Evolutionary conservation across 2,113 vertebrate genomes (phyloP).

Genomic region (Stercorarius parasiticus): DNA sequence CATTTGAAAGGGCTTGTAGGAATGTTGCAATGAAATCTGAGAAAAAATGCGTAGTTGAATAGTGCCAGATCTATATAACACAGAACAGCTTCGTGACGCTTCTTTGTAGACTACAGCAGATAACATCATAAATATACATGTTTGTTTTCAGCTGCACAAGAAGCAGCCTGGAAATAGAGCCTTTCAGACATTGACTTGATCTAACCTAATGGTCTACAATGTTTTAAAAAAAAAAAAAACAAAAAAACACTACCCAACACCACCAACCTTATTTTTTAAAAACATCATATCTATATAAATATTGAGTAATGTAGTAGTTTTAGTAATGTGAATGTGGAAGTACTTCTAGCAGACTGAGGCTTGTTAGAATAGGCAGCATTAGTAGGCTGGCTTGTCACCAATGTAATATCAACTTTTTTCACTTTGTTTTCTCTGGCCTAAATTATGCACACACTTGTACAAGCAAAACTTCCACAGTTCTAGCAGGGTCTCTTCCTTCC

Average conservation of each 20-base stretch:
- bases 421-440: background rate
- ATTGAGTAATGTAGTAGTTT: background rate
- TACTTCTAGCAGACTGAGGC: background rate
- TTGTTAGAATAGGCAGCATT: background rate
- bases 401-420: background rate
- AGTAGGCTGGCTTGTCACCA: background rate
- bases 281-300: background rate
- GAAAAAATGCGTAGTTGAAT: background rate
- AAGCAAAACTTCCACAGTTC: background rate
- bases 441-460: background rate
- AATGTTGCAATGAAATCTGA: conserved; percentile 37
- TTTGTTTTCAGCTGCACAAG: conserved; percentile 1
- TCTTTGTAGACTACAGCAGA: background rate
- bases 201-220: background rate
- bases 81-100: background rate
- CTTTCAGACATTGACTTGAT: background rate
- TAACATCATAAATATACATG: conserved; percentile 12
- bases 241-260: background rate
- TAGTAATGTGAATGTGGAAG: background rate
- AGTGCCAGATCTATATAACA: background rate
- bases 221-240: background rate
- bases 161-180: background rate
- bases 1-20: conserved; percentile 52
- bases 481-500: background rate
- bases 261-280: background rate